A percentile compares a stretch with the other conserved stretches of the same genome.
phyloP scores from a whole-genome alignment of 2,797 vertebrate genomes.

The Acomys russatus region DNA sequence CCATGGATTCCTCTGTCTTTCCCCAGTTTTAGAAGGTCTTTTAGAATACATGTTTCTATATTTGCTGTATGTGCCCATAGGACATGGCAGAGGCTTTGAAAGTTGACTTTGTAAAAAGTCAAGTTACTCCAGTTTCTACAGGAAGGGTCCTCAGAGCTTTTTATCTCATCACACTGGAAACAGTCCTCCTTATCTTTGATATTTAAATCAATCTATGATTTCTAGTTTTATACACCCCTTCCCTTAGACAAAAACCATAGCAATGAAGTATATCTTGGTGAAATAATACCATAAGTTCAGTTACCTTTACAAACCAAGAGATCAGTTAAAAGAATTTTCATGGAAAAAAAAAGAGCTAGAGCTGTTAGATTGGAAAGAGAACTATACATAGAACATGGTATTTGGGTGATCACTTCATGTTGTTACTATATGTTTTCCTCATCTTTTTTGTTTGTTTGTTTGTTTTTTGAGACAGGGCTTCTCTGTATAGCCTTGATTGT shows the following conservation, averaged over 20 bases:
- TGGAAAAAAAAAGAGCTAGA: conserved; percentile 19
- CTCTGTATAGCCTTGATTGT: no score
- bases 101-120: not conserved
- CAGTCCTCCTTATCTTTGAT: conserved; percentile 27
- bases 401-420: not conserved
- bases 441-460: conserved; percentile 26
- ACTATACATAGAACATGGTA: conserved; percentile 2
- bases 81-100: conserved; percentile 3
- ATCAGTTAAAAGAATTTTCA: conserved; percentile 45
- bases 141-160: not conserved
- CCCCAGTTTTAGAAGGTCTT: conserved; percentile 48
- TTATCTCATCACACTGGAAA: not conserved
- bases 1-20: conserved; percentile 9
- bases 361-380: not conserved
- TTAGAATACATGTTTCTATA: not conserved
- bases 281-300: conserved; percentile 37
- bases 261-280: conserved; percentile 28
- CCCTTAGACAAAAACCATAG: conserved; percentile 44
- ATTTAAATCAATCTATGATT: conserved; percentile 52
- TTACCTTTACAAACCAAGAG: conserved; percentile 22
- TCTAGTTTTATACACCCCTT: conserved; percentile 2
- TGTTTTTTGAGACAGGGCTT: no score
- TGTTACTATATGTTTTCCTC: not conserved
- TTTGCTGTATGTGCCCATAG: not conserved
- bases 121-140: conserved; percentile 20